Conservation (phyloP, 1,140 invertebrate genomes). For the Hyphantria cunea region DNA sequence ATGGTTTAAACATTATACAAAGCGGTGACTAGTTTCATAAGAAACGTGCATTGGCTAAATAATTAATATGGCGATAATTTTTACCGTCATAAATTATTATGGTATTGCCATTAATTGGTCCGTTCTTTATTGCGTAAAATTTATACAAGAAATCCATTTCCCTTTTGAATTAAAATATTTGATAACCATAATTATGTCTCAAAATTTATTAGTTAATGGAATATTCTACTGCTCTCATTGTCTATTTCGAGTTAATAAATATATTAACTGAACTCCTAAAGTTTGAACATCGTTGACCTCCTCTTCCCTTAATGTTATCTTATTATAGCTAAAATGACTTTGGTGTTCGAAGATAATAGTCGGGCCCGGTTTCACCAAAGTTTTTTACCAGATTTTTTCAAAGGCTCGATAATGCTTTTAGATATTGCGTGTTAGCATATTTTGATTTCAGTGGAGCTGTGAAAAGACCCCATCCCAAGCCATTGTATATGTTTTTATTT, state of each 20-base stretch:
- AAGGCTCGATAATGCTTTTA: conserved; percentile 67
- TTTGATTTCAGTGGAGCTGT: conserved; percentile 58
- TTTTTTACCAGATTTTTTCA: conserved; percentile 70
- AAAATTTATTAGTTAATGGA: too few species aligned
- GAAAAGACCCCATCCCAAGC: conserved; percentile 6
- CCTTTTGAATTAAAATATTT: too few species aligned
- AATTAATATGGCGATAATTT: too few species aligned
- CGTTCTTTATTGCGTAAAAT: too few species aligned
- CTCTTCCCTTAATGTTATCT: conserved; percentile 79
- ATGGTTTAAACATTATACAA: neutral
- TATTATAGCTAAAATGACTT: conserved; percentile 82
- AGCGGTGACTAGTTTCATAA: neutral
- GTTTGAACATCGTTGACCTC: conserved; percentile 51
- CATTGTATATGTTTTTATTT: neutral
- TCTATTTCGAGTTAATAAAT: too few species aligned
- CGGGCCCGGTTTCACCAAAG: conserved; percentile 62
- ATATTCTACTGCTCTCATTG: too few species aligned
- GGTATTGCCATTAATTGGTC: too few species aligned
- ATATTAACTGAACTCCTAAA: conserved; percentile 24
- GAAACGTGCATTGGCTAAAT: too few species aligned
- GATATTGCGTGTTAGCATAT: conserved; percentile 69
- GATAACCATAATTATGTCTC: too few species aligned
- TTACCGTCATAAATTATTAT: too few species aligned
- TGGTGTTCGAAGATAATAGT: conserved; percentile 79
- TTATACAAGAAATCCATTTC: too few species aligned